Evolutionary conservation across 2,888 invertebrate species (phyloP).

Genomic region (Drosophila koepferae): DNA sequence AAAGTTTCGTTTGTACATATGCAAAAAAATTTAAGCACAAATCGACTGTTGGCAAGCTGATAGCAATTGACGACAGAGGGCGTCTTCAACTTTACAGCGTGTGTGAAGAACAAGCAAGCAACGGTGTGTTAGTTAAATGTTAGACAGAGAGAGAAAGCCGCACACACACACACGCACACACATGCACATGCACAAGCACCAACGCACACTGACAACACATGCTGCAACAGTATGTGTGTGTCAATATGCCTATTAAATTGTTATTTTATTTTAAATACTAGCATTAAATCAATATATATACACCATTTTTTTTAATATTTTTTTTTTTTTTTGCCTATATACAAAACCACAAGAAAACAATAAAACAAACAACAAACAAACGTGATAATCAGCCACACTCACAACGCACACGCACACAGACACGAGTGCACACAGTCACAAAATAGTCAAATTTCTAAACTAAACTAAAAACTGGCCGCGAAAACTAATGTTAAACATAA

Average conservation of each 20-base stretch:
- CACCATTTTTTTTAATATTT: constrained; percentile 25
- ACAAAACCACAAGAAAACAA: constrained; percentile 39
- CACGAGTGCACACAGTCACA: constrained; percentile 60
- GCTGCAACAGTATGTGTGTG: constrained; percentile 63
- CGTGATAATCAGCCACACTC: constrained; percentile 66
- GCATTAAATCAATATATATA: constrained; percentile 45
- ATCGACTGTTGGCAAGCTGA: constrained; percentile 3
- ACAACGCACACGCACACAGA: constrained; percentile 37
- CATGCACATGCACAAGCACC: constrained; percentile 19
- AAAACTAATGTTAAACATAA: constrained; percentile 46
- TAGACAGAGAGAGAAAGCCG: constrained; percentile 6
- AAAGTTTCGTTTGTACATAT: constrained; percentile 58
- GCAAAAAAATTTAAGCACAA: constrained; percentile 33
- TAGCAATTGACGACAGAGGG: constrained; percentile 25
- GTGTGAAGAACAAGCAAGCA: constrained; percentile 28
- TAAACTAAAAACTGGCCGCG: constrained; percentile 50
- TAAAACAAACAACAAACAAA: constrained; percentile 47
- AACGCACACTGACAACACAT: constrained; percentile 41
- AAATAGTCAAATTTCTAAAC: constrained; percentile 72
- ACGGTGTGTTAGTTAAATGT: constrained; percentile 47
- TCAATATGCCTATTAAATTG: constrained; percentile 71
- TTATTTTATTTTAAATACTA: constrained; percentile 76
- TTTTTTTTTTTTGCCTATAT: constrained; percentile 52
- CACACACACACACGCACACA: constrained; percentile 22
- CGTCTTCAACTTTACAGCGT: constrained; percentile 33